These are phyloP conservation scores for Phasianus colchicus DNA, from an alignment of 2,113 vertebrate genomes.

Conservation along the genomic window DNA sequence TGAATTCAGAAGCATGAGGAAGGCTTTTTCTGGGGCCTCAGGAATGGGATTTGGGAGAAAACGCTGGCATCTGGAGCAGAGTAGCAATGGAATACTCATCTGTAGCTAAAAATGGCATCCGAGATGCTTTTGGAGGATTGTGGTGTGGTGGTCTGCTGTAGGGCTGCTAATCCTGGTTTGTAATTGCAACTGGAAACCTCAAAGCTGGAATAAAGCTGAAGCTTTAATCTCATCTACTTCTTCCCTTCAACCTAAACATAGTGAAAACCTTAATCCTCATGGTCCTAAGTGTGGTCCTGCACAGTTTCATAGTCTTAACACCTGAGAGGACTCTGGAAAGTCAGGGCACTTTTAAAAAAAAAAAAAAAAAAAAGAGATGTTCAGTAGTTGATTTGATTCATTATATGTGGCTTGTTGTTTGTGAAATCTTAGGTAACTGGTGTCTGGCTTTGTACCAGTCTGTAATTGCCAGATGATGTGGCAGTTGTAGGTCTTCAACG, in stretches of 20 bases:
- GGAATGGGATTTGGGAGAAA: not conserved
- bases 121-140: not conserved
- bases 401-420: not conserved
- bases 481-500: not conserved
- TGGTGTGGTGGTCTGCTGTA: not conserved
- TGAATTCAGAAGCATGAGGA: not conserved
- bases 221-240: constrained; percentile 13
- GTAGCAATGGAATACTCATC: not conserved
- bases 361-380: not conserved
- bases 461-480: not conserved
- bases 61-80: not conserved
- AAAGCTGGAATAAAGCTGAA: constrained; percentile 11
- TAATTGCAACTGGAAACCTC: constrained; percentile 24
- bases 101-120: constrained; percentile 1
- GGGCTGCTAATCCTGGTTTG: not conserved
- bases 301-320: not conserved
- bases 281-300: not conserved
- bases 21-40: not conserved
- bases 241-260: not conserved
- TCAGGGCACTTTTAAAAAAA: not conserved
- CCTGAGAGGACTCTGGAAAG: not conserved
- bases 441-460: not conserved
- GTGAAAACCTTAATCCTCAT: not conserved
- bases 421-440: not conserved
- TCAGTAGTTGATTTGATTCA: not conserved